A percentile compares a stretch with the other conserved stretches of the same genome.
phyloP scores from a whole-genome alignment of 30 jellyfish, hydroid and myxozoan genomes.

The Aurelia sp. region DNA sequence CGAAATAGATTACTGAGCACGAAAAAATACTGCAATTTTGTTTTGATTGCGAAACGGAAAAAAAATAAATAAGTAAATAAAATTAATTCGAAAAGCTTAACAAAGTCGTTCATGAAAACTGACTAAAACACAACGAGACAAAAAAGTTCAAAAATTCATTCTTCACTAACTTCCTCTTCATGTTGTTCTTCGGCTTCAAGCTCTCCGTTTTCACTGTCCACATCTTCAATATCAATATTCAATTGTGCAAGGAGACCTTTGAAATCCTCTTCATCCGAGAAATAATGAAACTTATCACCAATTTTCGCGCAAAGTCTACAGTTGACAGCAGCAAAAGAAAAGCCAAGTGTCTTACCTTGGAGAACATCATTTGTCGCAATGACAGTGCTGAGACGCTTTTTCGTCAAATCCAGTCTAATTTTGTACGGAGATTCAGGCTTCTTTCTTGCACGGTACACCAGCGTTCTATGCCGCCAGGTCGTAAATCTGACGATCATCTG shows the following conservation, averaged over 20 bases:
- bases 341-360: background rate
- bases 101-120: constrained; percentile 45
- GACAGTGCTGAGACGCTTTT: constrained; percentile 34
- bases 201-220: constrained; percentile 59
- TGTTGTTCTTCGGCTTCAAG: constrained; percentile 43
- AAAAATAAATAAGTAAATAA: no score
- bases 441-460: no score
- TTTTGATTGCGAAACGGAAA: constrained; percentile 58
- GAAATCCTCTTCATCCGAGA: constrained; percentile 64
- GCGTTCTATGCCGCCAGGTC: no score
- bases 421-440: constrained; percentile 7
- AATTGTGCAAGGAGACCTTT: constrained; percentile 48
- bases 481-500: no score
- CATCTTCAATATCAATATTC: constrained; percentile 41
- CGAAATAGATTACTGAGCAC: background rate
- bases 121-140: constrained; percentile 55
- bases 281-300: constrained; percentile 1
- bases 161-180: constrained; percentile 39
- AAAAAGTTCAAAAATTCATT: constrained; percentile 11
- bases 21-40: constrained; percentile 28
- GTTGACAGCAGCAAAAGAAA: no score
- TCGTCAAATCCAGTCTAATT: constrained; percentile 48
- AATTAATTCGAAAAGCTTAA: constrained; percentile 15
- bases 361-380: constrained; percentile 12
- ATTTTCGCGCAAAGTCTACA: no score